Evolutionary conservation across 2,888 invertebrate species (phyloP).

Genomic region (Cantharis flavilabris): DNA sequence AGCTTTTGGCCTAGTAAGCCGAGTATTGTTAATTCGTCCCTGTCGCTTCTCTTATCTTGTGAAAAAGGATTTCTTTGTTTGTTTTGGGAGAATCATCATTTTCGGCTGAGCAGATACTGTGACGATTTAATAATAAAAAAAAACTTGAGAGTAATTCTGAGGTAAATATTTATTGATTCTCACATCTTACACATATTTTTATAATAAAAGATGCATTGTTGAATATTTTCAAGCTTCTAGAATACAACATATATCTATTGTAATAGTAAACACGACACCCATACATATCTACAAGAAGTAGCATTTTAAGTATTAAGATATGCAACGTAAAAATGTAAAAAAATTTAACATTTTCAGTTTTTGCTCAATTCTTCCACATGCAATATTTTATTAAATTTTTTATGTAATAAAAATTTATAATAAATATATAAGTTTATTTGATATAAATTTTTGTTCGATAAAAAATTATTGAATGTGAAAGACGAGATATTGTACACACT

Average conservation of each 20-base stretch:
- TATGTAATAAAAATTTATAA: no score
- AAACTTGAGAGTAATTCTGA: not conserved
- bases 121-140: not conserved
- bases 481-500: not conserved
- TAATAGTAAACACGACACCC: conserved; percentile 1
- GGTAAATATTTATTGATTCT: not conserved
- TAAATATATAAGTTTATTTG: no score
- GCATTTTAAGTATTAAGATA: not conserved
- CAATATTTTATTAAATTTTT: not conserved
- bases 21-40: no score
- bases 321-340: not conserved
- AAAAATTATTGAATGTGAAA: not conserved
- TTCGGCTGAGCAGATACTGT: not conserved
- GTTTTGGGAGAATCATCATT: not conserved
- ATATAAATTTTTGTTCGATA: not conserved
- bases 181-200: conserved; percentile 1
- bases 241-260: not conserved
- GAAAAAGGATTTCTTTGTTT: no score
- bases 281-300: conserved; percentile 1
- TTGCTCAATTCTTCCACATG: not conserved
- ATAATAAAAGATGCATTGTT: conserved; percentile 21
- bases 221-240: conserved; percentile 12
- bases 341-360: not conserved
- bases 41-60: no score
- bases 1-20: no score